Base-by-base conservation (phyloP, 2,888 invertebrate species). In the Dryomyza anilis region DNA sequence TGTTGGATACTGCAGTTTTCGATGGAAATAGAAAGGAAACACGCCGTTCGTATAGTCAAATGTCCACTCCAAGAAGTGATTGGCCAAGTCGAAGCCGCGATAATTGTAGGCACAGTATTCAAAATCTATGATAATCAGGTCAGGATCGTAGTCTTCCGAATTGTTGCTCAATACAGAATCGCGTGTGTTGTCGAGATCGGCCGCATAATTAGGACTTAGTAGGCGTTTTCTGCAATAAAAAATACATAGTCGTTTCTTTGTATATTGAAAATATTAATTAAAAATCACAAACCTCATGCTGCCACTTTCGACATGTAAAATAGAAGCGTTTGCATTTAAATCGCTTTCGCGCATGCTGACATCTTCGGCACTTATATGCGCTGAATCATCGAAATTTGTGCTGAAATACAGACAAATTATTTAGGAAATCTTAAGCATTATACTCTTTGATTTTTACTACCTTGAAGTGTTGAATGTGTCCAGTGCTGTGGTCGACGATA, bases 21-120 rank as follows among this genome's bases (percentile, higher is more conserved):
- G 84, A 70, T 91, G 90, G 66, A 85, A 86, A 83, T 90, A 97
- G 82, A 90, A 92, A 0, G 96, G 96, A 72, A 89, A 87, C 33
- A 89, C 86, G 0, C 89, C 86, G 65, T 89, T 88, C 1, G 91
- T 93, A 81, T 97, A 96, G 78, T 96, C 94, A 78, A 93, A 93
- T 1, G 88, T 88, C 94, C 95, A 95, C 81, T 97, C 97, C 69
- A 93, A 87, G 81, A 97, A 96, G 78, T 97, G 97, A 83, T 97
- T 97, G 3, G 96, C 96, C 57, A 97, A 85, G 82, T 97, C 97
- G 82, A 96, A 97, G 0, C 92, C 95, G 58, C 96, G 86, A 75
- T 94, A 94, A 80, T 97, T 96, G 84, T 97, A 97, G 0, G 96
- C 93, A 82, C 96, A 96, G 79, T 96, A 97, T 83, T 97, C 96